A percentile compares a stretch with the other conserved stretches of the same genome.
Evolutionary conservation across 2,113 vertebrate species (phyloP).

Genomic region (Cyprinus carpio): DNA sequence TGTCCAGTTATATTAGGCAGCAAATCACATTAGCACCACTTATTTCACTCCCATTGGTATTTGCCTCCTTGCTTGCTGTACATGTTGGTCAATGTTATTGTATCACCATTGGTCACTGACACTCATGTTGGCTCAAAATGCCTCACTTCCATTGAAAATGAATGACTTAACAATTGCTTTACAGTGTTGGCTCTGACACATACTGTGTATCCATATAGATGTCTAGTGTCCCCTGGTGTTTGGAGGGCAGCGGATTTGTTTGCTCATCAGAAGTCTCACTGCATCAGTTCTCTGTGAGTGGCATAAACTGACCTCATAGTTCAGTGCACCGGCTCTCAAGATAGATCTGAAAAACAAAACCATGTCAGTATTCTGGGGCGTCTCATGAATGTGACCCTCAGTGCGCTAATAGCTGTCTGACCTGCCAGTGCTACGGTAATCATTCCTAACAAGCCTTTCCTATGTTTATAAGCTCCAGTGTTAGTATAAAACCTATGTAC

Average conservation of each 20-base stretch:
- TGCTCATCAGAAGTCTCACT: conserved; percentile 32
- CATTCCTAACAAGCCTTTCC: too few relatives aligned
- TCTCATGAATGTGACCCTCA: too few relatives aligned
- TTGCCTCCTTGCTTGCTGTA: neutral
- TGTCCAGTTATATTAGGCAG: neutral
- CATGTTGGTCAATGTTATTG: neutral
- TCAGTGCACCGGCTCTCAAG: neutral
- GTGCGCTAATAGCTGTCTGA: too few relatives aligned
- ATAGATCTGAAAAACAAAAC: too few relatives aligned
- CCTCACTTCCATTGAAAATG: neutral
- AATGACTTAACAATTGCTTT: neutral
- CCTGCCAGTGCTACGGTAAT: too few relatives aligned
- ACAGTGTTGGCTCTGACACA: neutral
- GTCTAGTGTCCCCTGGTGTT: neutral
- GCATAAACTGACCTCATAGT: conserved; percentile 20
- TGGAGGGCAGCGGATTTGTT: neutral
- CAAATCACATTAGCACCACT: neutral
- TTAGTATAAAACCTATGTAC: too few relatives aligned
- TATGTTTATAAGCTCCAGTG: too few relatives aligned
- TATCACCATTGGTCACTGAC: neutral
- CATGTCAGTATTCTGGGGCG: too few relatives aligned
- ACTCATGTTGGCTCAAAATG: neutral
- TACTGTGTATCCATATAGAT: neutral
- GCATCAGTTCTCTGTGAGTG: conserved; percentile 19
- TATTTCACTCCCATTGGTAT: too few relatives aligned